A percentile compares a stretch with the other conserved stretches of the same genome.
Evolutionary conservation across 2,797 vertebrate species (phyloP).

Genomic region (Selene dorsalis): DNA sequence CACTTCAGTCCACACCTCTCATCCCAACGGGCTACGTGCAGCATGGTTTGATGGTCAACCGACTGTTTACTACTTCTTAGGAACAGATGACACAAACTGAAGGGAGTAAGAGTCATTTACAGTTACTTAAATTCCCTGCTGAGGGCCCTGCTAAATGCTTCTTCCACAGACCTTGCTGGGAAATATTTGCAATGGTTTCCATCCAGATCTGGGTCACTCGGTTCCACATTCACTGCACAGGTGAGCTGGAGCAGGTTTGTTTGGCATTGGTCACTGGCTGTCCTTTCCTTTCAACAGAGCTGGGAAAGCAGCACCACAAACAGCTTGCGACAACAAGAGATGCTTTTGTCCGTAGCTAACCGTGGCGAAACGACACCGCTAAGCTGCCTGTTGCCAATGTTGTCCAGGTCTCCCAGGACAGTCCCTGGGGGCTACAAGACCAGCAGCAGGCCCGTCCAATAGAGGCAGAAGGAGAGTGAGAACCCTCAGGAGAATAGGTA

Average conservation of each 20-base stretch:
- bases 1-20: conserved; percentile 50
- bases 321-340: conserved; percentile 82
- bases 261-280: conserved; percentile 80
- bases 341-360: conserved; percentile 78
- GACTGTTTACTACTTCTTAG: conserved; percentile 77
- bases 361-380: conserved; percentile 75
- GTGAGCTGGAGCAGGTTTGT: conserved; percentile 86
- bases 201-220: conserved; percentile 82
- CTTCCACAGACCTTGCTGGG: conserved; percentile 81
- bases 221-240: conserved; percentile 82
- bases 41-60: conserved; percentile 67
- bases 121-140: conserved; percentile 79
- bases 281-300: conserved; percentile 82
- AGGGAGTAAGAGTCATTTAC: conserved; percentile 79
- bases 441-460: conserved; percentile 70
- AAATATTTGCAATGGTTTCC: conserved; percentile 86
- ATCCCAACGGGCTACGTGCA: conserved; percentile 42
- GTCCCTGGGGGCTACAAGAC: conserved; percentile 67
- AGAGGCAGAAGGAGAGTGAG: conserved; percentile 73
- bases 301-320: conserved; percentile 80
- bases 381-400: conserved; percentile 73
- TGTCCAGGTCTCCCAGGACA: conserved; percentile 77
- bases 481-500: conserved; percentile 77
- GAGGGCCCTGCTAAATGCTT: conserved; percentile 78
- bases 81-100: conserved; percentile 81